phyloP scores from a whole-genome alignment of 64 coral and sea anemone genomes.

The Exaiptasia diaphana region DNA sequence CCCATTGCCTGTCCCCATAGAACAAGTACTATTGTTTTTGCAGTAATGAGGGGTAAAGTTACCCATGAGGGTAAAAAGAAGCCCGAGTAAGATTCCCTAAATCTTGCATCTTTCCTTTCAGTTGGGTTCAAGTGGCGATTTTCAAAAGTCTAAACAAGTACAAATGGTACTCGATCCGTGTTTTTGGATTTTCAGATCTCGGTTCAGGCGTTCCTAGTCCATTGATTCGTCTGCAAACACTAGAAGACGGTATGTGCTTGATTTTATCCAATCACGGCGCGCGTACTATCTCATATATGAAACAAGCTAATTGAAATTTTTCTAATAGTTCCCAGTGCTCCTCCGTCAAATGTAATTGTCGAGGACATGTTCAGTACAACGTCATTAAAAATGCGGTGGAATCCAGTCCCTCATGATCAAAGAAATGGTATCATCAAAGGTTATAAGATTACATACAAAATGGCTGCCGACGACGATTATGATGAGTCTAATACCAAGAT shows the following conservation, averaged over 20 bases:
- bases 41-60: too few species aligned
- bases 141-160: not conserved
- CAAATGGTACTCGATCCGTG: not conserved
- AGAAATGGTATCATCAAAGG: conserved; percentile 29
- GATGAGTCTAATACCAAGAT: not conserved
- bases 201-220: not conserved
- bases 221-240: not conserved
- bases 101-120: not conserved
- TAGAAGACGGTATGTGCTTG: conserved; percentile 7
- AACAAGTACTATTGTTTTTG: too few species aligned
- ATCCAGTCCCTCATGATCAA: not conserved
- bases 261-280: not conserved
- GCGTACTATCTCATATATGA: not conserved
- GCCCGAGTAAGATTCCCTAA: not conserved
- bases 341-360: not conserved
- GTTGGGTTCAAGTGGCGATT: not conserved
- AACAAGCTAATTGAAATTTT: not conserved
- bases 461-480: not conserved
- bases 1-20: not conserved
- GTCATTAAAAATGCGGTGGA: not conserved
- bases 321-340: conserved; percentile 16
- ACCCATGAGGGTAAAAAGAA: not conserved
- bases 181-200: not conserved
- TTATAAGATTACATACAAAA: not conserved
- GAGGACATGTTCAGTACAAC: not conserved